Percentiles rank a stretch among this genome's conserved stretches.
These are phyloP conservation scores for Amazona vittata DNA, from an alignment of 2,113 vertebrate species.

Conservation along the genomic window DNA sequence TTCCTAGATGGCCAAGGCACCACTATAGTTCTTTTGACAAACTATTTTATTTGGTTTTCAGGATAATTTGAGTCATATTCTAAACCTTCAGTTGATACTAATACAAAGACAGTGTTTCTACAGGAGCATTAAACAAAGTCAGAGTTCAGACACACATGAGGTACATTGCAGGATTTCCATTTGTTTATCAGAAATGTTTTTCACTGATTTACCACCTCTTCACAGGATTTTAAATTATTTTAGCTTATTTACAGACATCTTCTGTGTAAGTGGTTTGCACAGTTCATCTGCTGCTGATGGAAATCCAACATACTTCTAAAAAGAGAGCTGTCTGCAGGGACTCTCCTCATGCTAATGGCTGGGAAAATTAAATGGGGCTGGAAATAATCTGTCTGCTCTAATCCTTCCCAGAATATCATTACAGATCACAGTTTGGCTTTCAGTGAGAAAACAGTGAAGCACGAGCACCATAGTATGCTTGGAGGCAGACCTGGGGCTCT, in stretches of 20 bases:
- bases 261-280: neutral
- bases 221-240: neutral
- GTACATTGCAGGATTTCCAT: neutral
- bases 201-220: neutral
- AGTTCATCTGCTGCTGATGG: neutral
- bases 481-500: neutral
- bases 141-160: neutral
- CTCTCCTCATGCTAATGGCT: neutral
- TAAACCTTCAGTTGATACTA: neutral
- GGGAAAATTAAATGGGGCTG: neutral
- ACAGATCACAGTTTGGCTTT: neutral
- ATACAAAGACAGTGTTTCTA: neutral
- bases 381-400: neutral
- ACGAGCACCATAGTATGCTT: neutral
- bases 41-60: neutral
- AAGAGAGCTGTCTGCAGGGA: neutral
- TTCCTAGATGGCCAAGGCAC: neutral
- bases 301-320: neutral
- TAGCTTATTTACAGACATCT: neutral
- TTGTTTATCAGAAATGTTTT: neutral
- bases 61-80: neutral
- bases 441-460: neutral
- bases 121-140: neutral
- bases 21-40: neutral
- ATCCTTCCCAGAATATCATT: neutral